phyloP scores from a whole-genome alignment of 2,888 invertebrate genomes.

The Antitype chi region DNA sequence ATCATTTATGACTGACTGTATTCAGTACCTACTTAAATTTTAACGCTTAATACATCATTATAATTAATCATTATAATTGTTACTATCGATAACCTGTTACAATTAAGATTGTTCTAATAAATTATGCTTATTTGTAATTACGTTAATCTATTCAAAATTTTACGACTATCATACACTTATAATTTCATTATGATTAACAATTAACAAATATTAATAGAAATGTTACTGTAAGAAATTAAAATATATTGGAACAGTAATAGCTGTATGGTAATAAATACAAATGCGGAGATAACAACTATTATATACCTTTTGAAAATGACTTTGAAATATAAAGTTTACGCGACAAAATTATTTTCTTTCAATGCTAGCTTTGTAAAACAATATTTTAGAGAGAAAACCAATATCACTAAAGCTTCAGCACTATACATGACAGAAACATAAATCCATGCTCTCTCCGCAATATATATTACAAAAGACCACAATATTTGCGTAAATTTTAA shows the following conservation, averaged over 20 bases:
- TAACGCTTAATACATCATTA: not conserved
- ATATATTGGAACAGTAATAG: not conserved
- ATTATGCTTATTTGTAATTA: not conserved
- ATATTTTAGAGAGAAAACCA: not conserved
- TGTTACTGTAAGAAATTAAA: not conserved
- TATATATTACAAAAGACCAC: conserved; percentile 73
- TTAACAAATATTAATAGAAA: not conserved
- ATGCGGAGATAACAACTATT: not conserved
- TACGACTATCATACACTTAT: not conserved
- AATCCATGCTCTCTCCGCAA: conserved; percentile 58
- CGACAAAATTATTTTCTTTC: not conserved
- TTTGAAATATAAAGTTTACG: not conserved
- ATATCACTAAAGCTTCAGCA: conserved; percentile 6
- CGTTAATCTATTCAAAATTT: not conserved
- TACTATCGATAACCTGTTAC: not conserved
- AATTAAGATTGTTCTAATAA: not conserved
- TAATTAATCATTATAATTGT: not conserved
- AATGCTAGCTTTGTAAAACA: not conserved
- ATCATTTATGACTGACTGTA: not conserved
- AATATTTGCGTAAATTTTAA: conserved; percentile 83
- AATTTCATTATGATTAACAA: not conserved
- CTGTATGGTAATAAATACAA: not conserved
- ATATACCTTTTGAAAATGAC: not conserved
- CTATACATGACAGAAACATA: conserved; percentile 28
- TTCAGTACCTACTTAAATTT: not conserved